Evolutionary conservation across 2,888 invertebrate species (phyloP).

Genomic region (Tenthredo distinguenda): DNA sequence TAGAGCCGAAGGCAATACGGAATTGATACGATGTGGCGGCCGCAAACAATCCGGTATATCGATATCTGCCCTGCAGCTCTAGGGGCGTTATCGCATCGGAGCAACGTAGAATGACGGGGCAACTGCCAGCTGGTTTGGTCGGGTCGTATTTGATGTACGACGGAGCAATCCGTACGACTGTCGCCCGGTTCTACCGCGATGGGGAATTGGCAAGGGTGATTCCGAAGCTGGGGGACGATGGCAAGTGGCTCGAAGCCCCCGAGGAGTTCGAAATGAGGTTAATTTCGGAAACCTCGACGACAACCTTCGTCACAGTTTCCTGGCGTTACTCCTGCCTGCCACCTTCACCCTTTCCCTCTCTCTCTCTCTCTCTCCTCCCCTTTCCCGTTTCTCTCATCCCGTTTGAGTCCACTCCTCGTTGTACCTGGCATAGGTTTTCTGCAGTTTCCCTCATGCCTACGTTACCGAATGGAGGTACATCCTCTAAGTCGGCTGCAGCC

Average conservation of each 20-base stretch:
- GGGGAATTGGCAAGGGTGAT: constrained; percentile 45
- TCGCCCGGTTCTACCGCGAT: constrained; percentile 27
- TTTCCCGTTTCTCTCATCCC: no score
- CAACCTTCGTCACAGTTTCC: constrained; percentile 44
- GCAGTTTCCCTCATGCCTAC: no score
- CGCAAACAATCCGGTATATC: constrained; percentile 36
- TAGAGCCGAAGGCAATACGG: constrained; percentile 17
- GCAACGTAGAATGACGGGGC: constrained; percentile 23
- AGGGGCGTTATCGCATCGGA: constrained; percentile 24
- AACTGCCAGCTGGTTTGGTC: constrained; percentile 34
- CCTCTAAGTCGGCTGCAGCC: no score
- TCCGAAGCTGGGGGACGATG: constrained; percentile 9
- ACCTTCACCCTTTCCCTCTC: not conserved
- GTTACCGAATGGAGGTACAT: no score
- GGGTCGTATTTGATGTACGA: constrained; percentile 42
- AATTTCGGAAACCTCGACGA: constrained; percentile 48
- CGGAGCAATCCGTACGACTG: constrained; percentile 32
- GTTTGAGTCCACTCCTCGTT: no score
- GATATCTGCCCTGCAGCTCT: constrained; percentile 38
- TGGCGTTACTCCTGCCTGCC: constrained; percentile 22
- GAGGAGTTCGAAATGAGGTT: constrained; percentile 44
- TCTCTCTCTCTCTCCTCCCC: not conserved
- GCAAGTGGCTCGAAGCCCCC: constrained; percentile 40
- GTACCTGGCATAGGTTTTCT: no score
- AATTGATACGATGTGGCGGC: constrained; percentile 24